Conservation (phyloP, 92 coral and sea anemone species). For the Montipora capitata region DNA sequence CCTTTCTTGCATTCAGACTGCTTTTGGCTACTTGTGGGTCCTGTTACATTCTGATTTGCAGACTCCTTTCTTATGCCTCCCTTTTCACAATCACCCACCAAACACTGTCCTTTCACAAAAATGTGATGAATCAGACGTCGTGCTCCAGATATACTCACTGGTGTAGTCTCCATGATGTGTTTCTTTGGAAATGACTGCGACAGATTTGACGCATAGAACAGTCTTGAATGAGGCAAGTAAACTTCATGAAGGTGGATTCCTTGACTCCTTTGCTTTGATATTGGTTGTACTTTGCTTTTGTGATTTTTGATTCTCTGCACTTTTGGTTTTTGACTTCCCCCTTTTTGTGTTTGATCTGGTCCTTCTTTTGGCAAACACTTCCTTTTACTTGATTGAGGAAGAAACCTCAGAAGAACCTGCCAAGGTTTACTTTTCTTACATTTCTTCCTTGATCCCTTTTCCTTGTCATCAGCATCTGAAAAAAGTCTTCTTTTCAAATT, state of each 20-base stretch:
- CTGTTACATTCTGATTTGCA: conserved; percentile 1
- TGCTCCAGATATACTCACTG: conserved; percentile 72
- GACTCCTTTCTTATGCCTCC: not conserved
- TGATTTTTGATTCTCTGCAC: not conserved
- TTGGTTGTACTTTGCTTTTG: not conserved
- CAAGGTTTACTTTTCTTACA: conserved; percentile 1
- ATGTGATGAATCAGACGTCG: conserved; percentile 56
- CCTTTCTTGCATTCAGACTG: not conserved
- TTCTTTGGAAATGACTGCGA: conserved; percentile 54
- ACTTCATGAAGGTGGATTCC: conserved; percentile 23
- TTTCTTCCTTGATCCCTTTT: not conserved
- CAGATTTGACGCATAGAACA: conserved; percentile 41
- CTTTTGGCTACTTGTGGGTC: not conserved
- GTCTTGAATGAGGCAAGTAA: conserved; percentile 27
- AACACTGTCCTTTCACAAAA: conserved; percentile 34
- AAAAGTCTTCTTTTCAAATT: conserved; percentile 22
- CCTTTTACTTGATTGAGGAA: not conserved
- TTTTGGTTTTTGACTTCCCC: not conserved
- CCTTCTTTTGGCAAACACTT: not conserved
- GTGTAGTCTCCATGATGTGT: conserved; percentile 64
- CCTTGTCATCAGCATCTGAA: not conserved
- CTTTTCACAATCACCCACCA: not conserved
- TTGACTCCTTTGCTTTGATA: not conserved
- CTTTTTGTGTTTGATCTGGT: not conserved
- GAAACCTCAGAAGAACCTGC: not conserved